Percentiles rank a stretch among this genome's conserved stretches.
phyloP scores from a whole-genome alignment of 2,797 vertebrate genomes.

The Zenarchopterus dispar region DNA sequence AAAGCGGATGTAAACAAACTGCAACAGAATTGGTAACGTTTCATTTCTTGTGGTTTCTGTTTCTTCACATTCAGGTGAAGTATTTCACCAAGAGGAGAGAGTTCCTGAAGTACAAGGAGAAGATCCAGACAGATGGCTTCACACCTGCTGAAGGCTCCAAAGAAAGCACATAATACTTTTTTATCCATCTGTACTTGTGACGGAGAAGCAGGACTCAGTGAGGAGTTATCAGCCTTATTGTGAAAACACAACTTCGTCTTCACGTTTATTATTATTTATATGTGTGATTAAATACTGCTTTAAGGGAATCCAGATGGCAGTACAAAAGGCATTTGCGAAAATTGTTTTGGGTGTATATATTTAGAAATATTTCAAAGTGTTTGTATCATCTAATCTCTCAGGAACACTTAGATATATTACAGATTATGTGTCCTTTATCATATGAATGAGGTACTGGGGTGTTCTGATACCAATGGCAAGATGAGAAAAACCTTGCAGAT shows the following conservation, averaged over 20 bases:
- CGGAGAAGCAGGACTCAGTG: not conserved
- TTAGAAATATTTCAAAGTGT: not conserved
- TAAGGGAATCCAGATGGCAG: constrained; percentile 8
- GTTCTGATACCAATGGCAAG: too few relatives aligned
- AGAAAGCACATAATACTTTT: constrained; percentile 57
- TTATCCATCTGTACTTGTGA: not conserved
- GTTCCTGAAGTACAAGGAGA: constrained; percentile 92
- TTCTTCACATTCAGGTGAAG: constrained; percentile 86
- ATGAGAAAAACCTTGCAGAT: too few relatives aligned
- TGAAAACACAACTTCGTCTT: not conserved
- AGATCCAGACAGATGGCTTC: constrained; percentile 87
- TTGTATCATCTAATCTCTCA: not conserved
- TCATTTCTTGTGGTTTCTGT: too few relatives aligned
- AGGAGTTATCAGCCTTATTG: not conserved
- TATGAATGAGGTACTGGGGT: too few relatives aligned
- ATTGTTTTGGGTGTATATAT: not conserved
- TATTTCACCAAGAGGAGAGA: constrained; percentile 93
- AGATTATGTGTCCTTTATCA: too few relatives aligned
- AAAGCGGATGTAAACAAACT: not conserved
- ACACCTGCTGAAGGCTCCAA: constrained; percentile 73
- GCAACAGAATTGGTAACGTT: too few relatives aligned
- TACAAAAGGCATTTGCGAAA: not conserved
- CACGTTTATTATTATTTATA: constrained; percentile 46
- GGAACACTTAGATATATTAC: too few relatives aligned
- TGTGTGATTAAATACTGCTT: constrained; percentile 10